These are phyloP conservation scores for Lypha dubia DNA, from an alignment of 2,888 invertebrate genomes.

Conservation along the genomic window DNA sequence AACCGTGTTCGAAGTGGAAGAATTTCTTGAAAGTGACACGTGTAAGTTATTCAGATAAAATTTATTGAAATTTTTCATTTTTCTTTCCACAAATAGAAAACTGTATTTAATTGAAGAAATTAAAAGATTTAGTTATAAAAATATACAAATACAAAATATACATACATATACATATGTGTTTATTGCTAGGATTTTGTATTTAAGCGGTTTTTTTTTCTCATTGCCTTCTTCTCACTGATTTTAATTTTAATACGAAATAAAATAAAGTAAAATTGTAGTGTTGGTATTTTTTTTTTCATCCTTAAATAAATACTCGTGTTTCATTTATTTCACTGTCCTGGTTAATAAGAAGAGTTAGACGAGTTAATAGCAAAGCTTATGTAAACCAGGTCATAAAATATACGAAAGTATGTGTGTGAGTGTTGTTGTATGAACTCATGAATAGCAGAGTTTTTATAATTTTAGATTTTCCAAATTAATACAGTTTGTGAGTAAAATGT, in stretches of 20 bases:
- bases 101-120: neutral
- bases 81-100: neutral
- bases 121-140: too few species aligned
- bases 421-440: neutral
- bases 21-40: conserved; percentile 27
- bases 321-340: conserved; percentile 26
- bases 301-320: neutral
- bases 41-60: conserved; percentile 9
- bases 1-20: neutral
- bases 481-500: conserved; percentile 18
- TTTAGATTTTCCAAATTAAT: conserved; percentile 34
- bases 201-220: neutral
- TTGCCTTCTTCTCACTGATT: conserved; percentile 21
- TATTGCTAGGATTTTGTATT: neutral
- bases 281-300: neutral
- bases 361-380: conserved; percentile 34
- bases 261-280: neutral
- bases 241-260: neutral
- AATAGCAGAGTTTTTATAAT: conserved; percentile 15
- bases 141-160: conserved; percentile 5
- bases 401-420: neutral
- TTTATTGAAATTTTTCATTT: conserved; percentile 2
- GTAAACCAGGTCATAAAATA: conserved; percentile 59
- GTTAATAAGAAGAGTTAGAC: conserved; percentile 27
- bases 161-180: neutral